Evolutionary conservation across 2,888 invertebrate genomes (phyloP), one percentile per base, ranked within the genome.

Genomic region (Torymus auratus): DNA sequence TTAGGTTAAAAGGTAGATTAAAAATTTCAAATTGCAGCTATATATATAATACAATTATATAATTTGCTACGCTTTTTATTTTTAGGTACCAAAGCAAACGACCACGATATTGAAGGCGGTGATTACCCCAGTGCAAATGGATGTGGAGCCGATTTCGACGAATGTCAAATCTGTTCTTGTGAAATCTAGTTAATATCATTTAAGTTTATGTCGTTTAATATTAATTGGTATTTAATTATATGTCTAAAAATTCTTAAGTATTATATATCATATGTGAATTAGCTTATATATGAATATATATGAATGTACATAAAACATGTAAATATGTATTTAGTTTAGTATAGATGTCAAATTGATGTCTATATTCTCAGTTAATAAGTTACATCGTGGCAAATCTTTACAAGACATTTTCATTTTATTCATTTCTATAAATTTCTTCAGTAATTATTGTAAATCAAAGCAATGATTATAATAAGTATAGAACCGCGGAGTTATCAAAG

Each of bases 121-220:
- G 4, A 88, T 90, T 28, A 88, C 89, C 15, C 85, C 88, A 1
- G 86, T 90, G 70, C 86, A 88, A 65, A 86, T 89, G 61, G 88
- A 89, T 17, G 62, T 81, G 60, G 84, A 83, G 14, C 23, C 23
- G 53, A 78, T 85, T 15, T 50, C 84, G 14, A 82, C 75, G 15
- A 84, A 84, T 28, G 83, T 83, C 13, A 88, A 88, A 41, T 74
- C 88, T 7, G 83, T 88, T 58, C 83, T 88, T 13, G 86, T 91
- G 62, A 88, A 87, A 13, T 88, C 89, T 15, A 88, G 84, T 85
- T 89, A 85, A 86, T 72, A 2, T 56, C 13, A 5, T 11, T 2
- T 41, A 7, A 7, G 41, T 10, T 41, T 41, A 41, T 41, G 7
- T 41, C 41, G 7, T 41, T 41, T 41, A 41, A 41, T 4, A 7